A percentile compares a stretch with the other conserved stretches of the same genome.
These are phyloP conservation scores for Phorcus lineatus DNA, from an alignment of 2,888 invertebrate genomes.

Conservation along the genomic window DNA sequence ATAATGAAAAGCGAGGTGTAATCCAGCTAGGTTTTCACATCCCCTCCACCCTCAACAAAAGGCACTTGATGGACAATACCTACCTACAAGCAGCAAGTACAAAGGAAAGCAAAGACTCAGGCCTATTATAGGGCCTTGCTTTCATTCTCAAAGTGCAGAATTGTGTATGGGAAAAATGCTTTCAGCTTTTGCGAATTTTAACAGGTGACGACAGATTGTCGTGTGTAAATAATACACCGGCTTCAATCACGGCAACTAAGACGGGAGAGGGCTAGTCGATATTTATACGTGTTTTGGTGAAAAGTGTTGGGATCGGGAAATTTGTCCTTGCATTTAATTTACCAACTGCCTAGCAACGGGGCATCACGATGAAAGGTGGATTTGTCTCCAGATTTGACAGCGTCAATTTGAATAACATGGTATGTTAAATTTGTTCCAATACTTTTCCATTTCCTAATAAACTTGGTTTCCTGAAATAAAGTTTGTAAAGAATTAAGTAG, in stretches of 20 bases:
- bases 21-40: too few species aligned
- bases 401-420: too few species aligned
- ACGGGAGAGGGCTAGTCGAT: neutral
- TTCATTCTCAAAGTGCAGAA: neutral
- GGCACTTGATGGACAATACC: neutral
- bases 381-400: too few species aligned
- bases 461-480: too few species aligned
- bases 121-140: neutral
- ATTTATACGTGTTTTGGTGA: conserved; percentile 3
- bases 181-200: conserved; percentile 15
- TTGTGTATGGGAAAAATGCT: conserved; percentile 16
- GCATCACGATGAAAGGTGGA: neutral
- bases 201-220: conserved; percentile 17
- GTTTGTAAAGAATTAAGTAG: too few species aligned
- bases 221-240: conserved; percentile 4
- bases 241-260: neutral
- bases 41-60: neutral
- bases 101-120: neutral
- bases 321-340: neutral
- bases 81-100: neutral
- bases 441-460: too few species aligned
- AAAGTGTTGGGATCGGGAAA: neutral
- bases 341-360: conserved; percentile 1
- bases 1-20: too few species aligned
- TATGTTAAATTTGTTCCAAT: too few species aligned